Evolutionary conservation across 2,888 invertebrate genomes (phyloP).

Genomic region (Argynnis bischoffii): DNA sequence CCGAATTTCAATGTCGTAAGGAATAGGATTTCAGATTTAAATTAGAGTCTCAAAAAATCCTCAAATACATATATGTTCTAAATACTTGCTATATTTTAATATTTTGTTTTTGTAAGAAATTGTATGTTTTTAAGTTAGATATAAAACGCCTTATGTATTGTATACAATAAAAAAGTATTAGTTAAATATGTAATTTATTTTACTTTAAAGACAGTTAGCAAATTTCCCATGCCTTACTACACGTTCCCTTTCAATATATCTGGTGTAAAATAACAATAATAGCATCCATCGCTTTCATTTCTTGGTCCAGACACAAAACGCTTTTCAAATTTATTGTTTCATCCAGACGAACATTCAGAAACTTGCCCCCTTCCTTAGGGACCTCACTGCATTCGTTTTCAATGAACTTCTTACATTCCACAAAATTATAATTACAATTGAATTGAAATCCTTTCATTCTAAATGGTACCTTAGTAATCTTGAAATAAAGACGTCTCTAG

Average conservation of each 20-base stretch:
- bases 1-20: conserved; percentile 40
- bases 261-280: conserved; percentile 50
- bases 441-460: conserved; percentile 1
- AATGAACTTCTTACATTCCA: conserved; percentile 68
- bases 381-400: conserved; percentile 72
- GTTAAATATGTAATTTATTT: too few species aligned
- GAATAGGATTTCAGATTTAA: conserved; percentile 32
- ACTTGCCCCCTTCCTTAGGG: conserved; percentile 66
- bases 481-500: conserved; percentile 6
- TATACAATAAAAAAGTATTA: too few species aligned
- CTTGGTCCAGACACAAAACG: conserved; percentile 65
- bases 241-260: conserved; percentile 45
- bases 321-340: conserved; percentile 72
- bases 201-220: conserved; percentile 14
- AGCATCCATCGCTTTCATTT: conserved; percentile 48
- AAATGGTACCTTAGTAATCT: conserved; percentile 15
- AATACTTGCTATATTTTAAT: too few species aligned
- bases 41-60: neutral
- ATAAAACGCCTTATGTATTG: too few species aligned
- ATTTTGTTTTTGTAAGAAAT: too few species aligned
- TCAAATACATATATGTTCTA: neutral
- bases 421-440: conserved; percentile 42
- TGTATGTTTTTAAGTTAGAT: too few species aligned
- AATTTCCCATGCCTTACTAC: conserved; percentile 37
- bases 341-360: conserved; percentile 57